Evolutionary conservation across 2,797 vertebrate genomes (phyloP).

Genomic region (Halcyon badia): DNA sequence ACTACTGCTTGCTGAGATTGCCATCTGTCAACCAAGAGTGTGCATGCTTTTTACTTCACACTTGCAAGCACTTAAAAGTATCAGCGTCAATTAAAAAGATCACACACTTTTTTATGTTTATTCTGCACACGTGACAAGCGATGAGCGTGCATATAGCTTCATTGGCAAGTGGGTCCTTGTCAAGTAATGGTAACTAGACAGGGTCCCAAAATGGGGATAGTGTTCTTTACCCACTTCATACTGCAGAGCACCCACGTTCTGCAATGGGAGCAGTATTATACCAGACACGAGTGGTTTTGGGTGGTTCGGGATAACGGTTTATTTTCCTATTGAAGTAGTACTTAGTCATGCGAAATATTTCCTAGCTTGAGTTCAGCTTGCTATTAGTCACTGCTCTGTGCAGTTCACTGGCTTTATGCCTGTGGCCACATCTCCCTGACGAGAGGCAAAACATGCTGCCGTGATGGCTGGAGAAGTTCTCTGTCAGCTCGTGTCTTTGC

Average conservation of each 20-base stretch:
- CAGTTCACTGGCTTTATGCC: conserved; percentile 9
- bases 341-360: conserved; percentile 36
- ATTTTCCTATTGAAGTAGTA: conserved; percentile 57
- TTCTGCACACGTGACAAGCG: background rate
- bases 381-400: background rate
- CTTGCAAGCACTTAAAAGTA: background rate
- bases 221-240: background rate
- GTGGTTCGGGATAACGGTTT: conserved; percentile 37
- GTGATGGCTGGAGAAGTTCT: rapidly evolving
- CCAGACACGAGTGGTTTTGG: background rate
- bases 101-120: background rate
- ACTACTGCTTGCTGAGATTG: background rate
- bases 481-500: background rate
- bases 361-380: background rate
- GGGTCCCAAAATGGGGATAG: background rate
- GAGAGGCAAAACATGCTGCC: rapidly evolving
- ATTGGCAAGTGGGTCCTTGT: background rate
- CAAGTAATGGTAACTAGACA: background rate
- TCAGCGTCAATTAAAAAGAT: background rate
- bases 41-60: background rate
- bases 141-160: background rate
- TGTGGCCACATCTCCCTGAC: background rate
- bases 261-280: background rate
- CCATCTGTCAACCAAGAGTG: background rate
- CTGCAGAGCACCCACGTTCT: background rate